A percentile compares a stretch with the other conserved stretches of the same genome.
These are phyloP conservation scores for Macrobrachium nipponense DNA, from an alignment of 1,140 invertebrate genomes.

Conservation along the genomic window DNA sequence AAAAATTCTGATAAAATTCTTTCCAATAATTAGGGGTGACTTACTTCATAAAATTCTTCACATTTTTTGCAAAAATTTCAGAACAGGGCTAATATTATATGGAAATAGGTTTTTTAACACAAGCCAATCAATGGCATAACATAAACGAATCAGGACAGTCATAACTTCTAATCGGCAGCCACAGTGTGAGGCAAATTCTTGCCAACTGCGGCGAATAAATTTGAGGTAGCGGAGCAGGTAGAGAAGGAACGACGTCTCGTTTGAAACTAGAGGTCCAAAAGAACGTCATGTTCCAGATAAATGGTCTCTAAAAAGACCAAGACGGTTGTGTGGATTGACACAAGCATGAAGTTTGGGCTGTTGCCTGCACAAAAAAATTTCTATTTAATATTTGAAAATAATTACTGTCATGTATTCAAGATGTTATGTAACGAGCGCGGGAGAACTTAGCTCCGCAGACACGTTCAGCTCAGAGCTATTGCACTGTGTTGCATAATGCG, in stretches of 20 bases:
- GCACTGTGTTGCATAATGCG: too few species aligned
- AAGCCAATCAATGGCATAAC: slow-evolving; percentile 83
- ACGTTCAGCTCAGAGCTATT: too few species aligned
- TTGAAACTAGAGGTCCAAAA: slow-evolving; percentile 90
- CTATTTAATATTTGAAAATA: slow-evolving; percentile 69
- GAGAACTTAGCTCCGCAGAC: too few species aligned
- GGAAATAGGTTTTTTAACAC: slow-evolving; percentile 86
- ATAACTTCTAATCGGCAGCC: slow-evolving; percentile 84
- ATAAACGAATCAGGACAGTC: slow-evolving; percentile 82
- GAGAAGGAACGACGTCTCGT: slow-evolving; percentile 90
- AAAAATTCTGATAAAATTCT: background rate
- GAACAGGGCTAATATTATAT: slow-evolving; percentile 89
- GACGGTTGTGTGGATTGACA: slow-evolving; percentile 79
- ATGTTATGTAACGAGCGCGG: too few species aligned
- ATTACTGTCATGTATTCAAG: too few species aligned
- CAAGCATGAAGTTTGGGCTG: slow-evolving; percentile 79
- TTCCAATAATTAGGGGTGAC: slow-evolving; percentile 14
- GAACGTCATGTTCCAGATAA: slow-evolving; percentile 83
- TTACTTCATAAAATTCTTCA: slow-evolving; percentile 82
- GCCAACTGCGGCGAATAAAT: slow-evolving; percentile 85
- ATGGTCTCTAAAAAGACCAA: slow-evolving; percentile 86
- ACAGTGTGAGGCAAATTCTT: slow-evolving; percentile 82
- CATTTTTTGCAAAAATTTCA: slow-evolving; percentile 85
- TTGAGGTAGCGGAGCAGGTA: slow-evolving; percentile 89
- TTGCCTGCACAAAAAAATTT: slow-evolving; percentile 66